phyloP scores from a whole-genome alignment of 2,797 vertebrate genomes.

The Schizopygopsis pylzovi region DNA sequence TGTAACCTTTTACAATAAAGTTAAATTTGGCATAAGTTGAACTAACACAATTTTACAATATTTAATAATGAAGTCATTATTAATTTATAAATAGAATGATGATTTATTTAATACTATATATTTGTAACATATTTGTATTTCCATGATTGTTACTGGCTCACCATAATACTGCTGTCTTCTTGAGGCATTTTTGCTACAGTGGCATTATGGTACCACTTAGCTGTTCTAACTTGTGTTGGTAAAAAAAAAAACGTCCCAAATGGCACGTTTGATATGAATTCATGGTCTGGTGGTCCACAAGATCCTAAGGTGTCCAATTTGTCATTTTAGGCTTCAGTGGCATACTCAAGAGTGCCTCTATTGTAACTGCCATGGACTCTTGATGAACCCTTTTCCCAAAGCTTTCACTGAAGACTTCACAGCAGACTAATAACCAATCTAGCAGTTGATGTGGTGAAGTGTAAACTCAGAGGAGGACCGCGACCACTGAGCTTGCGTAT shows the following conservation, averaged over 20 bases:
- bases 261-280: neutral
- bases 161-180: neutral
- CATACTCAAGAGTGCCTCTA: neutral
- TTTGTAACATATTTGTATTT: neutral
- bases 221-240: neutral
- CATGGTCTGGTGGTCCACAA: neutral
- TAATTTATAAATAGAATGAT: neutral
- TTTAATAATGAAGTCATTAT: neutral
- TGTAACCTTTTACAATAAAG: no score
- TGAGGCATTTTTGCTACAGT: neutral
- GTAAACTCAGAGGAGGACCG: neutral
- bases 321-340: slow-evolving; percentile 13
- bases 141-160: neutral
- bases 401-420: slow-evolving; percentile 1
- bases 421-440: neutral
- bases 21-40: neutral
- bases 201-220: neutral
- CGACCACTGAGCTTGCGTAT: neutral
- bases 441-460: neutral
- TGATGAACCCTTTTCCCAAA: neutral
- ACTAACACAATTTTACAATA: neutral
- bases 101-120: neutral
- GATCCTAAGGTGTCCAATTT: slow-evolving; percentile 13
- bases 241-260: slow-evolving; percentile 13
- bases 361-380: neutral